These are phyloP conservation scores for Phylloscopus whistleri DNA, from an alignment of 2,113 vertebrate genomes.

Conservation along the genomic window DNA sequence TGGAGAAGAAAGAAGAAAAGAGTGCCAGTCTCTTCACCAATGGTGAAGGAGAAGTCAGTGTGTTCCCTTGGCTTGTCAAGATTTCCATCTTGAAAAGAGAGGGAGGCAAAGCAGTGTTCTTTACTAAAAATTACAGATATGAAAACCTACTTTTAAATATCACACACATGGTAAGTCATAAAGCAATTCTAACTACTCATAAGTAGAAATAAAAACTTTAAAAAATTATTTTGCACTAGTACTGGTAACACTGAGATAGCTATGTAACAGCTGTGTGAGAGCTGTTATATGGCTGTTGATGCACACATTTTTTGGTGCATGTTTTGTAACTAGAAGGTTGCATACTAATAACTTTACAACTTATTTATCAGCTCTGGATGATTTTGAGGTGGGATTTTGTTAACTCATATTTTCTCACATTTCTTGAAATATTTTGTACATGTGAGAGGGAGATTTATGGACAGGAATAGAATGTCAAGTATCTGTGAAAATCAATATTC, in stretches of 20 bases:
- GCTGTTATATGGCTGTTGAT: neutral
- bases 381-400: neutral
- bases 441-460: neutral
- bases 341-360: neutral
- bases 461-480: neutral
- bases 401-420: neutral
- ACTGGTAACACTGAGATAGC: neutral
- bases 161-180: neutral
- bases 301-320: neutral
- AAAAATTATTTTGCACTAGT: neutral
- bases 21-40: rapidly evolving
- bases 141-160: neutral
- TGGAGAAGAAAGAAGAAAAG: neutral
- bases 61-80: neutral
- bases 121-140: neutral
- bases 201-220: neutral
- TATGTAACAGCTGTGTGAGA: neutral
- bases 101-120: neutral
- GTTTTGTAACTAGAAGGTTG: neutral
- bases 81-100: neutral
- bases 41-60: neutral
- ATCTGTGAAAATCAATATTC: neutral
- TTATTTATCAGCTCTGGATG: neutral
- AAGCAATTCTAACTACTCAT: neutral
- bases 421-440: neutral